Evolutionary conservation across 2,797 vertebrate genomes (phyloP).

Genomic region (Gadopsis marmoratus): DNA sequence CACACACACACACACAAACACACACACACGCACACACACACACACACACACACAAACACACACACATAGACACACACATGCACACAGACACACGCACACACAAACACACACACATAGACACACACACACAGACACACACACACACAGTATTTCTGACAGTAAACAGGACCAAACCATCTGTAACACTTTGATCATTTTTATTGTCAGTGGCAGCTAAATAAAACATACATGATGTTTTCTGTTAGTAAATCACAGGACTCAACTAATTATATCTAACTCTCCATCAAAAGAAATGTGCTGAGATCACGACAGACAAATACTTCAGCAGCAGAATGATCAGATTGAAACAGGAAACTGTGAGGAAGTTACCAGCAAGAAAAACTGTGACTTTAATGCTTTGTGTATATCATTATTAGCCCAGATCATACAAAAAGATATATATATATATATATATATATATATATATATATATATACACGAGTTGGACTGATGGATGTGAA

Average conservation of each 20-base stretch:
- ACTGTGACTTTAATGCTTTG: conserved; percentile 12
- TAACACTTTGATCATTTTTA: conserved; percentile 29
- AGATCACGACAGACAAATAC: conserved; percentile 33
- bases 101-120: too few species aligned
- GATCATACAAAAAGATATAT: conserved; percentile 46
- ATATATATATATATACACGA: conserved; percentile 32
- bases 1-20: too few species aligned
- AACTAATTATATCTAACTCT: conserved; percentile 45
- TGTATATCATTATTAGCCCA: conserved; percentile 1
- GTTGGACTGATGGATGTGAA: neutral
- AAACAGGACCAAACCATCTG: neutral
- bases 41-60: too few species aligned
- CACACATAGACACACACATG: too few species aligned
- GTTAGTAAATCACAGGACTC: conserved; percentile 33
- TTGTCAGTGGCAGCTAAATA: conserved; percentile 43
- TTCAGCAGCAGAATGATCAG: conserved; percentile 34
- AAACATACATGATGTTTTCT: conserved; percentile 9
- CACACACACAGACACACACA: too few species aligned
- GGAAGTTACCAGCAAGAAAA: conserved; percentile 7
- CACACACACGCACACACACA: too few species aligned
- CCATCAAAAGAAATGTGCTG: conserved; percentile 14
- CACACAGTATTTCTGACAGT: neutral
- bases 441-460: conserved; percentile 29
- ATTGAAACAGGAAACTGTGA: conserved; percentile 8
- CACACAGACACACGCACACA: too few species aligned